A percentile compares a stretch with the other conserved stretches of the same genome.
Evolutionary conservation across 2,888 invertebrate species (phyloP).

Genomic region (Leucozona laternaria): DNA sequence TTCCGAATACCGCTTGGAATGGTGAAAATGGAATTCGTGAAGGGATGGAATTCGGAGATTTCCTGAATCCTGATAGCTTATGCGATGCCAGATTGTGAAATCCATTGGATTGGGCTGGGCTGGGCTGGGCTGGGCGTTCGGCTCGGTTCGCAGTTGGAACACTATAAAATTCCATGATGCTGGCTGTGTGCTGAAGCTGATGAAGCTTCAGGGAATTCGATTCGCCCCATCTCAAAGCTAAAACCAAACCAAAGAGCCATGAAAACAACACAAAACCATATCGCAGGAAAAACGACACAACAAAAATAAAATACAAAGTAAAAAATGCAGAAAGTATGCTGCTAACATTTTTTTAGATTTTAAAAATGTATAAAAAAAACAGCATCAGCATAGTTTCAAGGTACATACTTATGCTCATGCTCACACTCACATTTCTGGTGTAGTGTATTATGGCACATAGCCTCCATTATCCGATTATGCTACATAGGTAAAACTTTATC

Average conservation of each 20-base stretch:
- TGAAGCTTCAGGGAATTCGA: conserved; percentile 41
- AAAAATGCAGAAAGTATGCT: conserved; percentile 44
- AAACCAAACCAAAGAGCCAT: conserved; percentile 26
- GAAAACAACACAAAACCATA: conserved; percentile 8
- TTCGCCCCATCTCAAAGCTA: conserved; percentile 28
- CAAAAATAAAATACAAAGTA: conserved; percentile 28
- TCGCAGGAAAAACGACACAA: conserved; percentile 9
- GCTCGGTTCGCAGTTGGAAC: conserved; percentile 20
- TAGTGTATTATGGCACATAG: conserved; percentile 24
- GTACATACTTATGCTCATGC: conserved; percentile 1
- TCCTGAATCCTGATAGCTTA: conserved; percentile 54
- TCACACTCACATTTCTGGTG: background rate
- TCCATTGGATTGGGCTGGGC: conserved; percentile 24
- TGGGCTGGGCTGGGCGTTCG: too few species aligned
- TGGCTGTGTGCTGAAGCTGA: too few species aligned
- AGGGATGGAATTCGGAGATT: conserved; percentile 65
- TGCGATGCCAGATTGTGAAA: conserved; percentile 44
- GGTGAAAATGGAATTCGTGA: conserved; percentile 37
- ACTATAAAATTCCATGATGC: conserved; percentile 38
- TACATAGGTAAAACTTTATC: conserved; percentile 59
- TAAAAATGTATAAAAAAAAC: conserved; percentile 41
- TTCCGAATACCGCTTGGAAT: conserved; percentile 40
- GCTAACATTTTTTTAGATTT: conserved; percentile 53
- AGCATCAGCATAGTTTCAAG: conserved; percentile 12
- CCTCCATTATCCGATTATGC: conserved; percentile 66